Base-by-base conservation (phyloP, 2,113 vertebrate genomes). In the Pollimyrus isidori region DNA sequence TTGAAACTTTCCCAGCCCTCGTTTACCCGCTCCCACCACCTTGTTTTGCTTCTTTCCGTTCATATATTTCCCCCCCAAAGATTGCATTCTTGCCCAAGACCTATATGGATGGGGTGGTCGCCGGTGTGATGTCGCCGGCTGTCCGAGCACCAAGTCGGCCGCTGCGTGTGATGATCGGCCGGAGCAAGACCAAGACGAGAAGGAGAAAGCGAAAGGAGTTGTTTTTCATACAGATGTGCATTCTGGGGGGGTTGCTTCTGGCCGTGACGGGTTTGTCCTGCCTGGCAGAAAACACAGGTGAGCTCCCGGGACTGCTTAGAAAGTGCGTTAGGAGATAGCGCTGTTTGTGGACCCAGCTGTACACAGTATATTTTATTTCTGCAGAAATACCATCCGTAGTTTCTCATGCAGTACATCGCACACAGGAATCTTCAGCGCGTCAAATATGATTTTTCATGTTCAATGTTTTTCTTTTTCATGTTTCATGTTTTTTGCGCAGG, bases 141-240 rank as follows among this genome's bases (percentile, higher is more conserved):
- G 56, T 87, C 83, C 89, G 69, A 50, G 84, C 62, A 49, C 86
- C 26, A 58, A 50, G 69, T 73, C 48, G 52, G 82, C 88, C 89
- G 87, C 85, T 89, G 88, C 92, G 89, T 87, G 93, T 92, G 93
- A 94, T 94, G 95, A 92, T 91, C 92, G 92, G 92, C 87, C 94
- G 92, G 91, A 91, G 90, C 87, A 94, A 92, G 92, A 94, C 91
- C 88, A 94, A 92, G 90, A 92, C 92, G 65, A 91, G 93, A 87
- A 93, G 95, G 92, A 95, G 94, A 91, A 91, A 89, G 88, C 94
- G 95, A 91, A 94, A 94, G 90, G 94, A 95, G 92, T 95, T 96
- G 92, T 93, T 96, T 92, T 91, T 94, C 90, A 95, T 94, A 89
- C 95, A 95, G 95, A 92, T 97, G 92, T 94, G 95, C 91, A 92